Percentiles rank a stretch among this genome's conserved stretches.
These are phyloP conservation scores for Argyra leucocephala DNA, from an alignment of 2,888 invertebrate genomes.

Conservation along the genomic window DNA sequence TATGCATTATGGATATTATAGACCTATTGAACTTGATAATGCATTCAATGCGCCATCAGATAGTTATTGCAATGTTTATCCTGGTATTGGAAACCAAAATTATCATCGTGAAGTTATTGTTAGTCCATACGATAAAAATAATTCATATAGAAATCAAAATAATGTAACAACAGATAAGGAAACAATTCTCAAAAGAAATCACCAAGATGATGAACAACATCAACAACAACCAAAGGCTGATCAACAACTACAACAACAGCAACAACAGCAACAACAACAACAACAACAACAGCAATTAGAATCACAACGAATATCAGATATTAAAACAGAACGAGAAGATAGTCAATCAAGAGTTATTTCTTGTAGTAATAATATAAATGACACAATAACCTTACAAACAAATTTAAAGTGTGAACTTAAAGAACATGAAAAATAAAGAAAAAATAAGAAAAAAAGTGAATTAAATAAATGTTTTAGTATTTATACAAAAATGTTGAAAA, in stretches of 20 bases:
- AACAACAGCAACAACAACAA: not conserved
- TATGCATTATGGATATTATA: slow-evolving; percentile 20
- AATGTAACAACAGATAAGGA: not conserved
- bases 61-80: not conserved
- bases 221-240: not conserved
- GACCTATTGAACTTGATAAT: not conserved
- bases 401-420: slow-evolving; percentile 10
- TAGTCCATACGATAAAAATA: not conserved
- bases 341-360: not conserved
- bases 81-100: not conserved
- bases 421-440: not conserved
- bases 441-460: not conserved
- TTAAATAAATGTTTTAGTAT: not conserved
- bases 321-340: not conserved
- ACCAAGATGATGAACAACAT: not conserved
- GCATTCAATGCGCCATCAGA: not conserved
- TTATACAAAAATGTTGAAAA: not conserved
- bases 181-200: not conserved
- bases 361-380: not conserved
- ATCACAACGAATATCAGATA: not conserved
- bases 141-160: not conserved
- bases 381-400: not conserved
- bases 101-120: not conserved
- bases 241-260: not conserved
- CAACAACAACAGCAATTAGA: not conserved